Evolutionary conservation across 2,797 vertebrate genomes (phyloP), one percentile per base, ranked within the genome.

Genomic region (Selene dorsalis): DNA sequence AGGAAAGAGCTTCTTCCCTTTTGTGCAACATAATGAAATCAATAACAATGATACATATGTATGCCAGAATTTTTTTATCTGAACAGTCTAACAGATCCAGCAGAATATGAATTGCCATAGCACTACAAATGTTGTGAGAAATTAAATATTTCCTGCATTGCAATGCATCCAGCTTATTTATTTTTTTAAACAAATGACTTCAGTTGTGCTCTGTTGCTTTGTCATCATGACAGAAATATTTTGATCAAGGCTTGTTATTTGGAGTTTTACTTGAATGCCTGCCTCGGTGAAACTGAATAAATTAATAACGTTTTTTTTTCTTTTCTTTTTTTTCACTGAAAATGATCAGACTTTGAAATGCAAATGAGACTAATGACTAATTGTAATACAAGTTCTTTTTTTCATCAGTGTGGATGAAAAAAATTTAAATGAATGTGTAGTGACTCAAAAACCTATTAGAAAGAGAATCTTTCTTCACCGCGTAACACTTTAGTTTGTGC

Each of bases 261-360:
- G 39, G 47, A 70, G 41, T 74, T 70, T 68, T 45, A 57, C 61
- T 74, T 60, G 22, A 83, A 79, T 69, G 22, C 12, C 18, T 24
- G 4, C n/a, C 28, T 75, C 35, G 59, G 39, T 77, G 57, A 82
- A 77, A 76, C 3, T 3, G 24, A 56, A 77, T 71, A 79, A 67
- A 82, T 70, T 35, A 82, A 64, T 61, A 17, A 16, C 4, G 10
- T n/a, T 28, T 41, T 61, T 35, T 35, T 32, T 32, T 32, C n/a
- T n/a, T n/a, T n/a, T n/a, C n/a, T 32, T 32, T 32, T 35, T 35
- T 68, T 66, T 30, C 8, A 60, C 9, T 17, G 41, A 77, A 82
- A 73, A 82, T 47, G 3, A 77, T 77, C 62, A 35, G 24, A 69
- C 82, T 73, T 83, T 85, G 85, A 91, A 89, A 90, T 89, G 84